Evolutionary conservation across 2,797 vertebrate genomes (phyloP).

Genomic region (Spinibarbus caldwelli): DNA sequence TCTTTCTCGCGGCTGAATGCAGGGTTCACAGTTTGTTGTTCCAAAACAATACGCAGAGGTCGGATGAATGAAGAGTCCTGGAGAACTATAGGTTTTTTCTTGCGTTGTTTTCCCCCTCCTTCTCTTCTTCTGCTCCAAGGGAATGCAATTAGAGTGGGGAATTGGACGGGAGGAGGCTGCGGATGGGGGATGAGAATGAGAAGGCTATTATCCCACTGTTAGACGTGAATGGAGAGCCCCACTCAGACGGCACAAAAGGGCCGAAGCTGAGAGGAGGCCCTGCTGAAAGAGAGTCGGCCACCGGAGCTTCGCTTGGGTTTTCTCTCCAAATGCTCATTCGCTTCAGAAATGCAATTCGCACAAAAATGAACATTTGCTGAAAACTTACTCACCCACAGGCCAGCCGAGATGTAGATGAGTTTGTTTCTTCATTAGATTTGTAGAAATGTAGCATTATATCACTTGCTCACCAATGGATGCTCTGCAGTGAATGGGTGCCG

Average conservation of each 20-base stretch:
- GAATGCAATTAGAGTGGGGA: conserved; percentile 74
- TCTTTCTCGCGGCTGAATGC: conserved; percentile 73
- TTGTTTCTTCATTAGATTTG: neutral
- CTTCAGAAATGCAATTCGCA: neutral
- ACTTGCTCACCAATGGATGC: neutral
- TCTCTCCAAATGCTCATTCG: conserved; percentile 37
- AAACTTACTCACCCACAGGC: neutral
- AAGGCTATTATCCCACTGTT: conserved; percentile 76
- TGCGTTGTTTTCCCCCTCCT: conserved; percentile 42
- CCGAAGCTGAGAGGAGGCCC: conserved; percentile 69
- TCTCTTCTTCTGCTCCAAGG: conserved; percentile 70
- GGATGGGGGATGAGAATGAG: conserved; percentile 66
- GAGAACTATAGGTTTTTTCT: conserved; percentile 61
- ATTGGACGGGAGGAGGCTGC: conserved; percentile 72
- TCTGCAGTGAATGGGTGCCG: neutral
- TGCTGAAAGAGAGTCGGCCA: conserved; percentile 69
- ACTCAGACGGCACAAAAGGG: conserved; percentile 75
- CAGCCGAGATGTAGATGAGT: neutral
- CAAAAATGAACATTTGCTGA: neutral
- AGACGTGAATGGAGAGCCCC: conserved; percentile 73
- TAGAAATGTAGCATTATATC: neutral
- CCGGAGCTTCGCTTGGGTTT: conserved; percentile 52
- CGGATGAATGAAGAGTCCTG: conserved; percentile 74
- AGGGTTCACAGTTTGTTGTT: conserved; percentile 78
- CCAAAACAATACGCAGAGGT: conserved; percentile 72